Base-by-base conservation (phyloP, 2,888 invertebrate species). In the Leptura quadrifasciata region DNA sequence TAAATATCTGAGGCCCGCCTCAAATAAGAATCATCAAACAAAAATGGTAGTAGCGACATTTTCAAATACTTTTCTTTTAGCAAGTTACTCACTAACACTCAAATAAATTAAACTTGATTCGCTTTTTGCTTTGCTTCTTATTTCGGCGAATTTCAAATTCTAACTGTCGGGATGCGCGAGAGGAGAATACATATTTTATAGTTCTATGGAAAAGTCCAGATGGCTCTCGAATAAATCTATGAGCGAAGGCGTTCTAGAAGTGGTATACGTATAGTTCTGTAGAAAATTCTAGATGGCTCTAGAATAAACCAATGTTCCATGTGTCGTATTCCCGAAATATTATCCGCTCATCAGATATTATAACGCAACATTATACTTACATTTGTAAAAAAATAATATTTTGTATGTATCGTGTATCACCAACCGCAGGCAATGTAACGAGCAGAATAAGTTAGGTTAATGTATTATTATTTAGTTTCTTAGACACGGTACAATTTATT, bases 41-140 rank as follows among this genome's bases (percentile, higher is more conserved):
- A 68, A 10, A 35, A 68, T 18, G 68, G 68, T 18, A 57, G 17
- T 18, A 55, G 35, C 31, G 52, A 67, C 67, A 67, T 67, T 61
- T 21, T 61, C 47, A 47, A 15, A 6, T n/a, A 47, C n/a, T 15
- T 47, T n/a, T n/a, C n/a, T 47, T 2, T 31, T 31, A 5, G 8
- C 24, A 24, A 24, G 5, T 24, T 24, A 5, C 5, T 24, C 24
- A 5, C 5, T n/a, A n/a, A 5, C 24, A 24, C 24, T 24, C 2
- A 2, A 24, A 15, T 10, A 47, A 24, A 24, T 24, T 5, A 5
- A 6, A 47, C 15, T 39, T 39, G 10, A n/a, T 47, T 47, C 5
- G n/a, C n/a, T n/a, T 12, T 15, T n/a, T 6, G 3, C 15, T 15
- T n/a, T 1, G 47, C n/a, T 47, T 2, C 3, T n/a, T 47, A 3